phyloP scores from a whole-genome alignment of 2,888 invertebrate genomes.

The Nephrotoma flavescens region DNA sequence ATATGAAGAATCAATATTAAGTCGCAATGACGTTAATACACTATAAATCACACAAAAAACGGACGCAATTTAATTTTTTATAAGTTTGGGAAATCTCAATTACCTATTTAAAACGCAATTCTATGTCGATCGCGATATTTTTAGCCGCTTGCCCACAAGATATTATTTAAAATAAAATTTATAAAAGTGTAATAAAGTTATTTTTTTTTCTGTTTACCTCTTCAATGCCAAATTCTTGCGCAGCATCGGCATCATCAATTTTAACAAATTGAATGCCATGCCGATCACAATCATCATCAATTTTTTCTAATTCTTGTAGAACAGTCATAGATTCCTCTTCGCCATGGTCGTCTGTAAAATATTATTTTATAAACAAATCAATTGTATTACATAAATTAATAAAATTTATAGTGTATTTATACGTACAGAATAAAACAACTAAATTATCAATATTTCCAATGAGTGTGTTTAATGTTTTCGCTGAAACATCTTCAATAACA shows the following conservation, averaged over 20 bases:
- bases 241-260: conserved; percentile 75
- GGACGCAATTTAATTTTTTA: background rate
- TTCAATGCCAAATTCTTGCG: conserved; percentile 75
- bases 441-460: conserved; percentile 82
- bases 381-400: background rate
- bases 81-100: background rate
- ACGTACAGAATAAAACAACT: conserved; percentile 84
- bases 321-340: conserved; percentile 79
- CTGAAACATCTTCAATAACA: conserved; percentile 86
- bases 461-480: conserved; percentile 72
- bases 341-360: conserved; percentile 66
- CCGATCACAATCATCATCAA: conserved; percentile 85
- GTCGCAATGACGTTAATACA: too few species aligned
- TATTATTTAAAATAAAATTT: background rate
- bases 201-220: background rate
- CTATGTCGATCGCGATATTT: background rate
- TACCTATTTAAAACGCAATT: background rate
- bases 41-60: background rate
- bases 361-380: background rate
- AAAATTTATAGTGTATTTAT: conserved; percentile 7
- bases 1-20: too few species aligned
- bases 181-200: background rate
- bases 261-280: conserved; percentile 88
- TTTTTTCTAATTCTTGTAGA: conserved; percentile 75
- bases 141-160: background rate